Evolutionary conservation across 2,113 vertebrate genomes (phyloP), one percentile per base, ranked within the genome.

Genomic region (Mystacornis crossleyi): DNA sequence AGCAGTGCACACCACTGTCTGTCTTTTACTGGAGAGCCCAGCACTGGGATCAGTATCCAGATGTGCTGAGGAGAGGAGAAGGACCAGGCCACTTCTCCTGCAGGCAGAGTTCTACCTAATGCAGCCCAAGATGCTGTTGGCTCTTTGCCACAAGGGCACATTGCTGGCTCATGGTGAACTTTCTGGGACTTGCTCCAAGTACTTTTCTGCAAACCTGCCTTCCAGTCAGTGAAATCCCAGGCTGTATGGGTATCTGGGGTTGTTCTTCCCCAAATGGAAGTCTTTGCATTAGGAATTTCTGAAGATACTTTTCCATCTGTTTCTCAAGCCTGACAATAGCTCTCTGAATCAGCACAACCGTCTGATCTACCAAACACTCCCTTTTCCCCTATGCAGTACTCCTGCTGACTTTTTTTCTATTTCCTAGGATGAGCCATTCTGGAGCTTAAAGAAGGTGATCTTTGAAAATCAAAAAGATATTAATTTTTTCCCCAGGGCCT

Each of bases 111-210:
- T 79, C 48, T 40, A 8, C 34, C 18, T 12, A 21, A 42, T 4
- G 12, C 23, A 78, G 28, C 21, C 47, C 28, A 40, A n/a, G 23
- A 23, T 54, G 15, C 9, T 61, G 11, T 28, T 34, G 29, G 45
- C 14, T 61, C n/a, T 47, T 47, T 40, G 24, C 15, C 55, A 54
- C 4, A 10, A 40, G 6, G 18, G 14, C 58, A 23, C 18, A 21
- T 9, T 54, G 21, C 5, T 54, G 28, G 25, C 21, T 69, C 14
- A 17, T 4, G 5, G 28, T 33, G 65, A 73, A 2, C 12, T 55
- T 47, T 4, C 11, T 55, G 24, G 12, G 33, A 43, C 12, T 6
- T 21, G 9, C 6, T 6, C 5, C 3, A 2, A 10, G 4, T 9
- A n/a, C 14, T 70, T 80, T 73, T n/a, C 38, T 48, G 6, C 25